Evolutionary conservation across 2,113 vertebrate genomes (phyloP).

Genomic region (Ceyx margarethae): DNA sequence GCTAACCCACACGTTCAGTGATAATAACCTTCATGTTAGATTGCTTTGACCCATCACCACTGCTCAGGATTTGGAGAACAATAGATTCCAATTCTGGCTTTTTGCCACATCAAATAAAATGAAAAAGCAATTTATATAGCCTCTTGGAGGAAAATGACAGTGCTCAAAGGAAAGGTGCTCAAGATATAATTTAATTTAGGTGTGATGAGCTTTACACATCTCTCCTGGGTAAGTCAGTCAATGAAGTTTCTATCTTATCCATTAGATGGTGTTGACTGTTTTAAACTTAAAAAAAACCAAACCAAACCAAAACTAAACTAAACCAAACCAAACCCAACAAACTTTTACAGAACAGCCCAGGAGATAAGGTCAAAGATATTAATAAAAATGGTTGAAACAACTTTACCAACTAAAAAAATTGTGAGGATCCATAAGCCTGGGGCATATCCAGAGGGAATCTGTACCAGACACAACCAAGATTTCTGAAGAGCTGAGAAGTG

Average conservation of each 20-base stretch:
- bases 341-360: background rate
- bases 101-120: conserved; percentile 46
- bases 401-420: rapidly evolving
- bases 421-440: background rate
- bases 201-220: conserved; percentile 27
- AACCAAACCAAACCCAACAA: background rate
- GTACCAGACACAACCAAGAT: background rate
- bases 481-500: background rate
- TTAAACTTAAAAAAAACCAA: background rate
- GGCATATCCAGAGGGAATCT: background rate
- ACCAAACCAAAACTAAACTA: too few relatives aligned
- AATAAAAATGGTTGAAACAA: background rate
- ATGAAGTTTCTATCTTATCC: conserved; percentile 48
- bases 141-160: conserved; percentile 48
- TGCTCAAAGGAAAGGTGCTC: conserved; percentile 41
- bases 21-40: conserved; percentile 42
- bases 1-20: background rate
- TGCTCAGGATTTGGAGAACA: background rate
- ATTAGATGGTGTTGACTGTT: conserved; percentile 39
- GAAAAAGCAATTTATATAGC: conserved; percentile 49
- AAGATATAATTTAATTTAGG: conserved; percentile 67
- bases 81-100: conserved; percentile 1
- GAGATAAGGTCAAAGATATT: background rate
- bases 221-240: conserved; percentile 49
- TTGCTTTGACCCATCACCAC: conserved; percentile 28